Percentiles rank a stretch among this genome's conserved stretches.
Evolutionary conservation across 2,113 vertebrate species (phyloP).

Genomic region (Cheilinus undulatus): DNA sequence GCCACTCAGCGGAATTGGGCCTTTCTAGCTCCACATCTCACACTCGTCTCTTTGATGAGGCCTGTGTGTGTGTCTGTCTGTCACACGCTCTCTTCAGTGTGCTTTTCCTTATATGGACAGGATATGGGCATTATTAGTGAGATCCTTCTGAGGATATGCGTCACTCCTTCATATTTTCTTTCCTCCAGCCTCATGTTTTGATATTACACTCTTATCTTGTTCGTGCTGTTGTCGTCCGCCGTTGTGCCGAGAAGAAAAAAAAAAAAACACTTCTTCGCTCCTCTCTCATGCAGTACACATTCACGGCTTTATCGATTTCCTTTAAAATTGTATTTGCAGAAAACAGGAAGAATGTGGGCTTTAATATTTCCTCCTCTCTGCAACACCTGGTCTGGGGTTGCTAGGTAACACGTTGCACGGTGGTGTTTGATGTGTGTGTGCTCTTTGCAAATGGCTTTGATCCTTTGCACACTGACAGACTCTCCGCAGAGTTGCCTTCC

Average conservation of each 20-base stretch:
- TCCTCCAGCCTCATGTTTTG: constrained; percentile 48
- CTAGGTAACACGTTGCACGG: constrained; percentile 82
- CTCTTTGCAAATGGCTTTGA: constrained; percentile 84
- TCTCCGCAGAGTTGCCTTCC: constrained; percentile 73
- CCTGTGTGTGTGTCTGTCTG: constrained; percentile 9
- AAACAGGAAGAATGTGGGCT: constrained; percentile 74
- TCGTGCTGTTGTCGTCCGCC: constrained; percentile 25
- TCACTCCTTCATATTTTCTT: constrained; percentile 65
- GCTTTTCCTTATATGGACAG: constrained; percentile 24
- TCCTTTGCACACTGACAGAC: constrained; percentile 76
- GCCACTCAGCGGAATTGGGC: constrained; percentile 69
- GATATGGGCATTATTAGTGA: constrained; percentile 58
- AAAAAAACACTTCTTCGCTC: constrained; percentile 30
- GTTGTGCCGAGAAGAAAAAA: neutral
- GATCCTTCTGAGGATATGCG: constrained; percentile 58
- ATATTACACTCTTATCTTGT: constrained; percentile 71
- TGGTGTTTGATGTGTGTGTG: constrained; percentile 76
- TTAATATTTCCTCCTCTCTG: constrained; percentile 71
- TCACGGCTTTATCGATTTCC: constrained; percentile 73
- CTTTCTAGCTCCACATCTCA: constrained; percentile 42
- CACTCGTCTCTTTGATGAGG: constrained; percentile 23
- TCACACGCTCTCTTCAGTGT: constrained; percentile 6
- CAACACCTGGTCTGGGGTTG: constrained; percentile 83
- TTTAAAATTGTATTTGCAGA: constrained; percentile 75
- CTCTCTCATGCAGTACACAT: constrained; percentile 54